Base-by-base conservation (phyloP, 64 coral and sea anemone species). In the Anthopleura sola region DNA sequence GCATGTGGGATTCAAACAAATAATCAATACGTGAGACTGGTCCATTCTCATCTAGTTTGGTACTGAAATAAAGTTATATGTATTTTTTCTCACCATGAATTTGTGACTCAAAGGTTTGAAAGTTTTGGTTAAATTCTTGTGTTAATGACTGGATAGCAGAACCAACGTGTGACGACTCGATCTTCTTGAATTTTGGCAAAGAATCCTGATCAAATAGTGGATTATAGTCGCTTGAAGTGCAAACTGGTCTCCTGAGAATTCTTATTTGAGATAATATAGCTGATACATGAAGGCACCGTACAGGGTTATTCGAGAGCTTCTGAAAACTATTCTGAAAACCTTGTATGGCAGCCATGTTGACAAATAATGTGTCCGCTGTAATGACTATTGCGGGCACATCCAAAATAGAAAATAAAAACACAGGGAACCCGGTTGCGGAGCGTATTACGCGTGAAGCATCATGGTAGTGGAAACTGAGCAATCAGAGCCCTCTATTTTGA, bases 251-350 rank as follows among this genome's bases (percentile, higher is more conserved):
- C 64, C 64, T 89, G 7, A 90, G 37, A 90, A 96, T 80, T 36
- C 64, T 86, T 20, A 96, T 47, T 39, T 96, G 94, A 3, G 86
- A 84, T 40, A 96, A 80, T 83, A 96, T 68, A 38, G 94, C 54
- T 26, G 94, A 96, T 78, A 96, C 68, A 87, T 96, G 94, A 68
- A 96, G 55, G 29, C 94, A 96, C 16, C 87, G 83, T 17, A 96
- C 31, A 15, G 40, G 92, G 0, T 90, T 46, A 79, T 60, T 82
- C 28, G 86, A 55, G 11, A 89, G 68, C 87, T 68, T 56, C 24
- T n/a, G n/a, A n/a, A n/a, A n/a, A 78, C 34, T n/a, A n/a, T n/a
- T n/a, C n/a, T n/a, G n/a, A 6, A 91, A 37, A 62, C 57, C 82
- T 32, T 32, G n/a, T 24, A 44, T 5, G 44, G 90, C 90, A 46